phyloP scores from a whole-genome alignment of 2,113 vertebrate species.

The Arvicanthis niloticus region DNA sequence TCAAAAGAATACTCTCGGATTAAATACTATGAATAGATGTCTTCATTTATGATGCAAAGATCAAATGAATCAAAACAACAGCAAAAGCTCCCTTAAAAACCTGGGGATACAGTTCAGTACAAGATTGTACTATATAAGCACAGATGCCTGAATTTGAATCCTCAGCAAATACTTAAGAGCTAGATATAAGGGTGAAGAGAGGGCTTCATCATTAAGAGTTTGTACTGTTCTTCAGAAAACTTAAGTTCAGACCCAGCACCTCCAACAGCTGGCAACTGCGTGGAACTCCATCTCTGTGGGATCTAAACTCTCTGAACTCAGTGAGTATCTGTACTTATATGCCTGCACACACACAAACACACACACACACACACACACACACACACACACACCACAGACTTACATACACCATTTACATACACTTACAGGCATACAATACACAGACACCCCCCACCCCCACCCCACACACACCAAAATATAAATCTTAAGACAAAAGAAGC shows the following conservation, averaged over 20 bases:
- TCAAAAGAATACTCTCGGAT: constrained; percentile 66
- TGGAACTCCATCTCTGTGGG: not conserved
- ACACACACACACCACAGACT: not conserved
- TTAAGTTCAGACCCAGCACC: not conserved
- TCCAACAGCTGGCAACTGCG: not conserved
- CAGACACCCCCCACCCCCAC: not conserved
- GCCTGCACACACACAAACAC: not conserved
- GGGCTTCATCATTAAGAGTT: accelerated
- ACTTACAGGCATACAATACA: not conserved
- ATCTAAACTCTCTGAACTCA: not conserved
- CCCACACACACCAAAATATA: not conserved
- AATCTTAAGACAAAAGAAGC: not conserved
- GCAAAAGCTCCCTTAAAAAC: not conserved
- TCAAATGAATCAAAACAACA: not conserved
- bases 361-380: not conserved
- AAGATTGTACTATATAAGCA: not conserved
- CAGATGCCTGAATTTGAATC: not conserved
- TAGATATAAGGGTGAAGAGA: not conserved
- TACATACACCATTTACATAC: not conserved
- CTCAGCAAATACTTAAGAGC: not conserved
- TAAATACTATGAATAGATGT: constrained; percentile 60
- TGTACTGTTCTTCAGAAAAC: not conserved
- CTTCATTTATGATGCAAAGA: constrained; percentile 35
- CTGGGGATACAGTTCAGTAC: too few species aligned
- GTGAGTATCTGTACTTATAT: not conserved